These are phyloP conservation scores for Oncorhynchus nerka DNA, from an alignment of 2,113 vertebrate species.

Conservation along the genomic window DNA sequence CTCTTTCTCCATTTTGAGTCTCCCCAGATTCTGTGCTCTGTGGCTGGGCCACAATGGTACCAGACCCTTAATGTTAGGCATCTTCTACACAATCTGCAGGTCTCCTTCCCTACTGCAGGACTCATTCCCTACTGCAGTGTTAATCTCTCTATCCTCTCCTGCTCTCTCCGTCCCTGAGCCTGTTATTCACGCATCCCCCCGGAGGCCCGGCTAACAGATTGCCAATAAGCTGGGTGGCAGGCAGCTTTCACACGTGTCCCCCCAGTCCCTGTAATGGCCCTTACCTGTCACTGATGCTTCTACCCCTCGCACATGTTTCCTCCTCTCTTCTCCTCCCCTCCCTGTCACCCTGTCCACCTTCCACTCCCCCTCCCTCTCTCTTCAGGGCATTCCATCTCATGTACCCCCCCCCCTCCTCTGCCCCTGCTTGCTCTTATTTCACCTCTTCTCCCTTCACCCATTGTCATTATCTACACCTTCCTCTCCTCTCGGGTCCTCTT, in stretches of 20 bases:
- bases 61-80: not conserved
- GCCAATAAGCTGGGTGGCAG: conserved; percentile 73
- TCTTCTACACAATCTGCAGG: not conserved
- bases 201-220: conserved; percentile 73
- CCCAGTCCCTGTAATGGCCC: conserved; percentile 56
- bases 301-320: conserved; percentile 50
- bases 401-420: not conserved
- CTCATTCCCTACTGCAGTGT: conserved; percentile 25
- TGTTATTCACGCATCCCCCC: conserved; percentile 53
- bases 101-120: not conserved
- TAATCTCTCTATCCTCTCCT: conserved; percentile 49
- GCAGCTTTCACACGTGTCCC: conserved; percentile 48
- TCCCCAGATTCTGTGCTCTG: not conserved
- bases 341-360: conserved; percentile 16
- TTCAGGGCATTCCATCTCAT: not conserved
- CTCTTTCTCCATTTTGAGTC: not conserved
- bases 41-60: not conserved
- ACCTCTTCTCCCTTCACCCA: not conserved
- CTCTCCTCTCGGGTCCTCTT: not conserved
- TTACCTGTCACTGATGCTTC: conserved; percentile 66
- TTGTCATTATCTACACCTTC: conserved; percentile 17
- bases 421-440: conserved; percentile 48
- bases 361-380: conserved; percentile 23
- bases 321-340: conserved; percentile 14
- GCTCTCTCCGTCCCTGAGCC: conserved; percentile 43